Percentiles rank a stretch among this genome's conserved stretches.
Conservation (phyloP, 2,113 vertebrate genomes). For the Solea solea region DNA sequence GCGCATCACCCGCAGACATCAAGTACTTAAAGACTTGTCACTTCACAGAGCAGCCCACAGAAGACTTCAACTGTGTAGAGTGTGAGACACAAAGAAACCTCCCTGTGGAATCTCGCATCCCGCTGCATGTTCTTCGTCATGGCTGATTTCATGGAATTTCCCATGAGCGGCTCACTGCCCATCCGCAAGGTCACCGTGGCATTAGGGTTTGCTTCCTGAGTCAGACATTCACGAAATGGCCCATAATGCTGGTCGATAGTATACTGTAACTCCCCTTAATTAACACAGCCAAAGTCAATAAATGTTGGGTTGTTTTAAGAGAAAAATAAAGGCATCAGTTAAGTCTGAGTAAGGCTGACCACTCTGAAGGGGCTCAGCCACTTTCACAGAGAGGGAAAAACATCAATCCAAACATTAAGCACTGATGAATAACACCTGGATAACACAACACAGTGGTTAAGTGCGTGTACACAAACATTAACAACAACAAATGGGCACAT, state of each 20-base stretch:
- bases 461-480: conserved; percentile 8
- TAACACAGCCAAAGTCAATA: conserved; percentile 16
- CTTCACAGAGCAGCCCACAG: conserved; percentile 36
- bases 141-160: conserved; percentile 41
- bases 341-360: conserved; percentile 20
- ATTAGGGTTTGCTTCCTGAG: conserved; percentile 8
- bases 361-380: conserved; percentile 8
- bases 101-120: conserved; percentile 39
- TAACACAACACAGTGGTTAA: background rate
- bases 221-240: conserved; percentile 21
- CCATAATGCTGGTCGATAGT: conserved; percentile 32
- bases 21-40: conserved; percentile 52
- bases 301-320: conserved; percentile 3
- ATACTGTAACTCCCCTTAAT: background rate
- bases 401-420: background rate
- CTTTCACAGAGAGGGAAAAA: background rate
- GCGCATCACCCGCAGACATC: conserved; percentile 24
- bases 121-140: conserved; percentile 45
- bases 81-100: conserved; percentile 23
- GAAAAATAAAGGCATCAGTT: background rate
- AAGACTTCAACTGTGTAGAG: conserved; percentile 38
- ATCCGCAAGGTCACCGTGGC: conserved; percentile 22
- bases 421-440: background rate
- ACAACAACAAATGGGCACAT: conserved; percentile 15
- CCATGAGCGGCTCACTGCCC: conserved; percentile 21